Evolutionary conservation across 1,140 invertebrate genomes (phyloP).

Genomic region (Oscheius sp.): DNA sequence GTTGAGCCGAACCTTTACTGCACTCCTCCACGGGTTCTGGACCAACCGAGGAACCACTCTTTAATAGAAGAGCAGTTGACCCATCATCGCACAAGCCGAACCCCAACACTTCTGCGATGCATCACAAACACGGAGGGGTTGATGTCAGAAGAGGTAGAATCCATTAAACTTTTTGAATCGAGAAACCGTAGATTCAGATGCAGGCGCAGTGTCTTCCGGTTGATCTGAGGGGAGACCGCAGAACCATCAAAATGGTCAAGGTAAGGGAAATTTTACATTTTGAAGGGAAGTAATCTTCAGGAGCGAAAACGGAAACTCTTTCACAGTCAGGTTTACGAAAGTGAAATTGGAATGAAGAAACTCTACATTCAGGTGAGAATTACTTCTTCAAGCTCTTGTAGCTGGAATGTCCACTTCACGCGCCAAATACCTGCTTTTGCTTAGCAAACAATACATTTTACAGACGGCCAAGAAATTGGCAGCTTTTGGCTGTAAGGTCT

Average conservation of each 20-base stretch:
- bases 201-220: slow-evolving; percentile 58
- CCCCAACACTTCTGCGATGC: slow-evolving; percentile 50
- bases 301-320: slow-evolving; percentile 73
- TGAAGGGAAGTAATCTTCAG: slow-evolving; percentile 62
- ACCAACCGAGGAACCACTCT: slow-evolving; percentile 1
- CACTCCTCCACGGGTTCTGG: slow-evolving; percentile 43
- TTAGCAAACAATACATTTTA: slow-evolving; percentile 26
- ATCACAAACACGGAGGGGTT: slow-evolving; percentile 55
- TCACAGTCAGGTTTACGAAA: slow-evolving; percentile 71
- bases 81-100: slow-evolving; percentile 32
- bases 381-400: neutral
- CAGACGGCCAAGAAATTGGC: slow-evolving; percentile 67
- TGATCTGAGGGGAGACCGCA: slow-evolving; percentile 55
- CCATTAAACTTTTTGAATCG: neutral
- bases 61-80: slow-evolving; percentile 1
- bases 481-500: slow-evolving; percentile 70
- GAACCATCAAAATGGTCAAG: slow-evolving; percentile 61
- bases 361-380: slow-evolving; percentile 70
- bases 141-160: slow-evolving; percentile 49
- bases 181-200: slow-evolving; percentile 11
- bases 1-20: slow-evolving; percentile 58
- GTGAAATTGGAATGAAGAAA: slow-evolving; percentile 70
- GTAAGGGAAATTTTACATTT: slow-evolving; percentile 15
- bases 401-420: neutral
- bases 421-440: slow-evolving; percentile 8